Evolutionary conservation across 1,140 invertebrate species (phyloP).

Genomic region (fruit fly (Drosophila melanogaster)): DNA sequence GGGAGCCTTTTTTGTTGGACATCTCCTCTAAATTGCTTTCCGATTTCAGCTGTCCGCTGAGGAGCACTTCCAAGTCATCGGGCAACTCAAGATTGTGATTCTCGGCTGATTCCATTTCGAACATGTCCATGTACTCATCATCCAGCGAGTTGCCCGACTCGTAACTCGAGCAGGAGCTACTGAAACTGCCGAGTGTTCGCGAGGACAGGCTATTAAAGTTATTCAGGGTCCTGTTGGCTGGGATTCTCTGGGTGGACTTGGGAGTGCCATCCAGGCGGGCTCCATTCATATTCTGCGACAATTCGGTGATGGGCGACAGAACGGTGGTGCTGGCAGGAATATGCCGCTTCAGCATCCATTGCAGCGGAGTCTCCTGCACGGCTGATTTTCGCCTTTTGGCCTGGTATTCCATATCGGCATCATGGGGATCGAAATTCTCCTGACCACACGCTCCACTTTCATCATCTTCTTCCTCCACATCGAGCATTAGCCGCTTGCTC

Average conservation of each 20-base stretch:
- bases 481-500: conserved; percentile 43
- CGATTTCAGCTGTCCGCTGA: conserved; percentile 54
- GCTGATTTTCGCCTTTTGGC: conserved; percentile 34
- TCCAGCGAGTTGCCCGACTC: conserved; percentile 86
- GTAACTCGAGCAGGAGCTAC: conserved; percentile 85
- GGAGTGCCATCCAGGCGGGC: conserved; percentile 54
- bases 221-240: not conserved
- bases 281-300: conserved; percentile 50
- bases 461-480: conserved; percentile 11
- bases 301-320: conserved; percentile 66
- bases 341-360: conserved; percentile 58
- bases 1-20: conserved; percentile 25
- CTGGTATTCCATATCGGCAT: not conserved
- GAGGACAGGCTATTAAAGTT: conserved; percentile 84
- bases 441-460: not conserved
- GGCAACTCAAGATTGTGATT: conserved; percentile 51
- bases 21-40: conserved; percentile 18
- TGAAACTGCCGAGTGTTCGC: conserved; percentile 60
- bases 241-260: conserved; percentile 46
- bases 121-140: conserved; percentile 89
- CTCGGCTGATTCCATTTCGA: conserved; percentile 85
- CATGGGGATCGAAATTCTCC: not conserved
- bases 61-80: conserved; percentile 78
- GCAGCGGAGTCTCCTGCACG: conserved; percentile 35
- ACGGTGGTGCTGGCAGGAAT: conserved; percentile 5